phyloP scores from a whole-genome alignment of 1,140 invertebrate species.

The Brachionus manjavacas region DNA sequence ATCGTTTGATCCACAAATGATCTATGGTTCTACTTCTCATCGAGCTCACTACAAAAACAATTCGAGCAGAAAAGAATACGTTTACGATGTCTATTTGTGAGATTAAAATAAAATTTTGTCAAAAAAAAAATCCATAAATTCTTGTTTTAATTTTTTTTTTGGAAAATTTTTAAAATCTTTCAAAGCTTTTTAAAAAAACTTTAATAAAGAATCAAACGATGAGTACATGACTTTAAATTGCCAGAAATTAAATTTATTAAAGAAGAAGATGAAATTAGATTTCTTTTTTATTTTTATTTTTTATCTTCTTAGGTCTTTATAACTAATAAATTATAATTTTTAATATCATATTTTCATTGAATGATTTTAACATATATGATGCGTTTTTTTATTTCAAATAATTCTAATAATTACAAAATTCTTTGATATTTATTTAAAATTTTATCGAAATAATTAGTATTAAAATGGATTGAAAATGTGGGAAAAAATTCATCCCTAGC shows the following conservation, averaged over 20 bases:
- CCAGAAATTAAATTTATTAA: neutral
- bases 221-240: neutral
- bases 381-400: neutral
- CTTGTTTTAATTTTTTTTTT: neutral
- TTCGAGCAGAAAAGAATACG: slow-evolving; percentile 8
- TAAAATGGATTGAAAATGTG: too few relatives aligned
- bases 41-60: neutral
- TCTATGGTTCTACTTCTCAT: neutral
- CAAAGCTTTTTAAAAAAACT: neutral
- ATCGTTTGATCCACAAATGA: neutral
- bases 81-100: slow-evolving; percentile 21
- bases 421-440: too few relatives aligned
- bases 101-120: neutral
- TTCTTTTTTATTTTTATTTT: neutral
- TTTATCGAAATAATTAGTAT: too few relatives aligned
- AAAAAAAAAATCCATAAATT: neutral
- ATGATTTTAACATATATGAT: neutral
- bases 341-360: neutral
- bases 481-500: too few relatives aligned
- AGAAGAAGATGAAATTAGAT: neutral
- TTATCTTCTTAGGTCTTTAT: neutral
- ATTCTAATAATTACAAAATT: neutral
- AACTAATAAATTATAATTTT: neutral
- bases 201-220: slow-evolving; percentile 19
- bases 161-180: slow-evolving; percentile 9